These are phyloP conservation scores for Solenopsis fugax DNA, from an alignment of 1,140 invertebrate species.

Conservation along the genomic window DNA sequence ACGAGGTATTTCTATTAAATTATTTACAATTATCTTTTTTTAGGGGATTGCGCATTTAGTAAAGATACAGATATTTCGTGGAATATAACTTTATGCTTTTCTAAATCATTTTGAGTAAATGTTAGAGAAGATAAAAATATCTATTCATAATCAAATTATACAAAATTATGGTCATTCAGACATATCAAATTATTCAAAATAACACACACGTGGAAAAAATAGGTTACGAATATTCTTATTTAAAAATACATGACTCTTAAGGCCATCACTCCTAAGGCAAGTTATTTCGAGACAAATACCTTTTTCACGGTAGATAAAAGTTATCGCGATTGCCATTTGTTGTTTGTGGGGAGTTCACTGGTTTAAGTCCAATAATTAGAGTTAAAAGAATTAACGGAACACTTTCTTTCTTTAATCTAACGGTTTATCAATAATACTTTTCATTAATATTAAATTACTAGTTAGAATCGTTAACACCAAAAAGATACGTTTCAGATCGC, in stretches of 20 bases:
- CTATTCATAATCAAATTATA: background rate
- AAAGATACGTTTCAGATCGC: too few relatives aligned
- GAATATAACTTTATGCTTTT: background rate
- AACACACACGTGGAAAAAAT: background rate
- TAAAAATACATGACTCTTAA: background rate
- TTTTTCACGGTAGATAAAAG: slow-evolving; percentile 1
- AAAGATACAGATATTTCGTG: background rate
- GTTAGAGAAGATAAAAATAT: background rate
- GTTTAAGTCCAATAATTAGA: too few relatives aligned
- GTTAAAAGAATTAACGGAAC: too few relatives aligned
- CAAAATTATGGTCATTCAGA: background rate
- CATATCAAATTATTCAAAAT: background rate
- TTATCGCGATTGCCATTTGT: background rate
- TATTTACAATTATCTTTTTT: background rate
- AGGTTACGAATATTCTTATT: background rate
- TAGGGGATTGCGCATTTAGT: background rate
- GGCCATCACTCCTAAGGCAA: background rate
- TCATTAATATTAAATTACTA: too few relatives aligned
- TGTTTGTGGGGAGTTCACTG: too few relatives aligned
- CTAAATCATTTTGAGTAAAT: background rate
- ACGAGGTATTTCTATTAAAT: slow-evolving; percentile 29
- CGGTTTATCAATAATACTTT: too few relatives aligned
- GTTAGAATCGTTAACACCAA: too few relatives aligned
- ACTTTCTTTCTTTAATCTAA: too few relatives aligned
- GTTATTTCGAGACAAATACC: background rate